Conservation (phyloP, 2,797 vertebrate genomes). For the Pseudomugil tenellus region DNA sequence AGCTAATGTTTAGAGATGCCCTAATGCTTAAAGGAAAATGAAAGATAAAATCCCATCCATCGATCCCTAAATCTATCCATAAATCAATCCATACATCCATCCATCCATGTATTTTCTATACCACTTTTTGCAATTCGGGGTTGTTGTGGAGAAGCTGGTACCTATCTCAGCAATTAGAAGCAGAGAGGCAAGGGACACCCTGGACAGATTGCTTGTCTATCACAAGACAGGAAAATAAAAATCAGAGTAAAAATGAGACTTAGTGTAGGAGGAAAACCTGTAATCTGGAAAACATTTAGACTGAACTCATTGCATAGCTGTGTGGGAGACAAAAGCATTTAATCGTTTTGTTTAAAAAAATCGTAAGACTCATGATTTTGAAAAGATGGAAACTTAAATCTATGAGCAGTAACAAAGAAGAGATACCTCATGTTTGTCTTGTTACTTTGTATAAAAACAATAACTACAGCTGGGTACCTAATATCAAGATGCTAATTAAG, state of each 20-base stretch:
- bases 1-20: neutral
- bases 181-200: no score
- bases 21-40: neutral
- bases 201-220: no score
- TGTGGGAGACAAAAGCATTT: neutral
- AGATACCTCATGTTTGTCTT: neutral
- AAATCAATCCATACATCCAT: no score
- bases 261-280: neutral
- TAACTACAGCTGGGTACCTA: neutral
- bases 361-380: neutral
- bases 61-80: no score
- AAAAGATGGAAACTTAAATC: neutral
- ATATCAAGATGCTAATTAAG: neutral
- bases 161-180: no score
- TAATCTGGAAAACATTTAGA: no score
- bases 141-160: no score
- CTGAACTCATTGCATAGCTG: neutral
- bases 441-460: neutral
- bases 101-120: no score
- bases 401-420: neutral
- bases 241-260: neutral
- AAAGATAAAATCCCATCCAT: no score
- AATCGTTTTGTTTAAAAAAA: neutral
- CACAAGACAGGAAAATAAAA: no score
- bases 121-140: no score